phyloP scores from a whole-genome alignment of 2,797 vertebrate genomes.

The Onychomys torridus region DNA sequence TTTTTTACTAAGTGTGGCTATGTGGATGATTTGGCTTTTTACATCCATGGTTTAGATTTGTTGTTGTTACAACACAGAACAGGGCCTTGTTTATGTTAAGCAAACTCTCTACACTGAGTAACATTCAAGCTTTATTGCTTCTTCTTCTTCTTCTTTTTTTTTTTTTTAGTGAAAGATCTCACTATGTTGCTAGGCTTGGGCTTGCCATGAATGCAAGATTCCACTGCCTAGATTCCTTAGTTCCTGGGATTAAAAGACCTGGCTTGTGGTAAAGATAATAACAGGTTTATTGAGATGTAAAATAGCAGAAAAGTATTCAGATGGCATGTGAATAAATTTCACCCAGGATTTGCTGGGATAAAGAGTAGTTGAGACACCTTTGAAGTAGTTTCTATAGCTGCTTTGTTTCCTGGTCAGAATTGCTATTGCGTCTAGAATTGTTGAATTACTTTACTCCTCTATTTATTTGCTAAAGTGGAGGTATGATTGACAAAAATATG shows the following conservation, averaged over 20 bases:
- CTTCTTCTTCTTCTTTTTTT: too few species aligned
- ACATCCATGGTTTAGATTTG: background rate
- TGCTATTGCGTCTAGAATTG: slow-evolving; percentile 75
- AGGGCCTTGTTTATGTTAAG: background rate
- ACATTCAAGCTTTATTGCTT: background rate
- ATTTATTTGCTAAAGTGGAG: background rate
- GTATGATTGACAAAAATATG: background rate
- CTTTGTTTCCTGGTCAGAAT: slow-evolving; percentile 68
- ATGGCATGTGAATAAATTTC: slow-evolving; percentile 63
- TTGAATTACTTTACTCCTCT: slow-evolving; percentile 65
- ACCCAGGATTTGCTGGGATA: slow-evolving; percentile 76
- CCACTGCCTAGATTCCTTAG: background rate
- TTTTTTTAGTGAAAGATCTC: background rate
- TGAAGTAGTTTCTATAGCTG: slow-evolving; percentile 79
- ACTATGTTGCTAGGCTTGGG: background rate
- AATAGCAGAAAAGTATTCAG: slow-evolving; percentile 55
- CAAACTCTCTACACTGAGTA: background rate
- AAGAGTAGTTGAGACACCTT: slow-evolving; percentile 64
- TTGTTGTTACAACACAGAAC: background rate
- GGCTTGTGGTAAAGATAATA: background rate
- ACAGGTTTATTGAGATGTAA: background rate
- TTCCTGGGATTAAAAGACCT: background rate
- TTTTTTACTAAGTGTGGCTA: background rate
- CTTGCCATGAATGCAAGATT: background rate
- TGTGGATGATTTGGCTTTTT: background rate